Evolutionary conservation across 2,797 vertebrate genomes (phyloP).

Genomic region (Cirrhinus molitorella): DNA sequence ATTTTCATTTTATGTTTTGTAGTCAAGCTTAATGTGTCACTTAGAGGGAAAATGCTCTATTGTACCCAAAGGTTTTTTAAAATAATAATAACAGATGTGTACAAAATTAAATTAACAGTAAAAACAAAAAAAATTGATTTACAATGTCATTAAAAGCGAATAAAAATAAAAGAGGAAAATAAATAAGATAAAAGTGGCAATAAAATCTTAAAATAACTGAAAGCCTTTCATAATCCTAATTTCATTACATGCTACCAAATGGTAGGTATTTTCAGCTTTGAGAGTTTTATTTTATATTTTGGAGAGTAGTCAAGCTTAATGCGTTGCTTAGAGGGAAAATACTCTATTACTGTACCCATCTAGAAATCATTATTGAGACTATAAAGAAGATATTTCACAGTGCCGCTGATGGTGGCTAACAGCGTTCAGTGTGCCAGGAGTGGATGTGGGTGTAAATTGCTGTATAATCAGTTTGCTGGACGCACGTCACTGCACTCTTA

Average conservation of each 20-base stretch:
- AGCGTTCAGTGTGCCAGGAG: background rate
- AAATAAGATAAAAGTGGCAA: background rate
- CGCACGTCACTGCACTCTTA: conserved; percentile 19
- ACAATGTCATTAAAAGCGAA: background rate
- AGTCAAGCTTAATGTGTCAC: background rate
- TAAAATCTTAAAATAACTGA: background rate
- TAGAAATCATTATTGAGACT: background rate
- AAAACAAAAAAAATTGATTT: background rate
- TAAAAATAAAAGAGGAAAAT: background rate
- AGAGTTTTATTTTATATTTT: background rate
- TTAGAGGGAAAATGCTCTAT: background rate
- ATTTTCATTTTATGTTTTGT: background rate
- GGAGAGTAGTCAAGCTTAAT: background rate
- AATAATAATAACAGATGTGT: background rate
- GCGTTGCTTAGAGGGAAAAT: background rate
- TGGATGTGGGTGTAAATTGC: conserved; percentile 38
- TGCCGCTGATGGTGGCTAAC: conserved; percentile 1
- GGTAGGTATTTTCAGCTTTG: background rate
- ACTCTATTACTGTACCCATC: conserved; percentile 1
- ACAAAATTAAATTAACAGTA: background rate
- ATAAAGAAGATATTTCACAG: conserved; percentile 24
- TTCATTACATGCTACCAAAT: background rate
- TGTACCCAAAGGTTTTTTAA: background rate
- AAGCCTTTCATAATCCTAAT: background rate
- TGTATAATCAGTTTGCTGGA: conserved; percentile 35